Conservation (phyloP, 2,888 invertebrate species). For the Zonitis immaculata region DNA sequence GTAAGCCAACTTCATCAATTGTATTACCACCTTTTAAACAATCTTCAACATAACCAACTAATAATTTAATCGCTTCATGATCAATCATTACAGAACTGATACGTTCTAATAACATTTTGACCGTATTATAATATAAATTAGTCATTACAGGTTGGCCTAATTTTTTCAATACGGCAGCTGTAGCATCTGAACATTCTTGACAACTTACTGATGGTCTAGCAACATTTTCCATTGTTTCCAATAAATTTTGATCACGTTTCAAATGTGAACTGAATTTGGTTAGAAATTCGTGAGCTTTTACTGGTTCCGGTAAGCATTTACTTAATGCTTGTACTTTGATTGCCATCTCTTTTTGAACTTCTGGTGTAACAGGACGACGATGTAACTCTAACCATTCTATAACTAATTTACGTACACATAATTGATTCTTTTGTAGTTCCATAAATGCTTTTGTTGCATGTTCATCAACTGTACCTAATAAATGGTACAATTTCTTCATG, state of each 20-base stretch:
- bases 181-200: slow-evolving; percentile 89
- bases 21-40: slow-evolving; percentile 68
- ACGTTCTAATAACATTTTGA: slow-evolving; percentile 91
- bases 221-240: slow-evolving; percentile 82
- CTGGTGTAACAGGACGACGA: slow-evolving; percentile 62
- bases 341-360: slow-evolving; percentile 68
- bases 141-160: slow-evolving; percentile 93
- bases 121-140: slow-evolving; percentile 91
- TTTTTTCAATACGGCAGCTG: slow-evolving; percentile 82
- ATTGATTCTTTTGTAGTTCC: slow-evolving; percentile 88
- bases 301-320: slow-evolving; percentile 83
- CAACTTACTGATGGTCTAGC: slow-evolving; percentile 88
- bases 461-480: slow-evolving; percentile 90
- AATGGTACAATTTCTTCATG: slow-evolving; percentile 84
- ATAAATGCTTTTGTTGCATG: slow-evolving; percentile 91
- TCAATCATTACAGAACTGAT: slow-evolving; percentile 97
- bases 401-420: slow-evolving; percentile 76
- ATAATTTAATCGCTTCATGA: slow-evolving; percentile 74
- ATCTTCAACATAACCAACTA: slow-evolving; percentile 57
- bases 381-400: slow-evolving; percentile 85
- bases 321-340: slow-evolving; percentile 64
- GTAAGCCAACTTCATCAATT: slow-evolving; percentile 72
- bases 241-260: slow-evolving; percentile 63
- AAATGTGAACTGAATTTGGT: slow-evolving; percentile 77
- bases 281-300: slow-evolving; percentile 85